phyloP scores from a whole-genome alignment of 2,113 vertebrate species.

The Uropsilus gracilis region DNA sequence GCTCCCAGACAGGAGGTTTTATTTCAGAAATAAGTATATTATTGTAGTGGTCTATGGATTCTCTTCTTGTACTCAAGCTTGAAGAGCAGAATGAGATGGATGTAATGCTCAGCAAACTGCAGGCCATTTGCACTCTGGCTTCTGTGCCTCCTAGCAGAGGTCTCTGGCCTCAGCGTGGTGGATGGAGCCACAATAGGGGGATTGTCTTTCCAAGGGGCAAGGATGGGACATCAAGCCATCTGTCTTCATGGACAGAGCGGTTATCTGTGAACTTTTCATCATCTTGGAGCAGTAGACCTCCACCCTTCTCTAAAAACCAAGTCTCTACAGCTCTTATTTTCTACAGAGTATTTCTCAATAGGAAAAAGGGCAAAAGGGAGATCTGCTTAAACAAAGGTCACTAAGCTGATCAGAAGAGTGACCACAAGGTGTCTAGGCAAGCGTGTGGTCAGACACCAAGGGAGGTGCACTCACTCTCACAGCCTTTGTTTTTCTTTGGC shows the following conservation, averaged over 20 bases:
- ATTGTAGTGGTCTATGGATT: neutral
- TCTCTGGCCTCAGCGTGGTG: neutral
- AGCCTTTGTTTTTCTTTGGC: neutral
- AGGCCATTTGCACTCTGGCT: constrained; percentile 39
- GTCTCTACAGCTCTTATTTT: neutral
- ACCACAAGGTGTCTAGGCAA: neutral
- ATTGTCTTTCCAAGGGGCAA: neutral
- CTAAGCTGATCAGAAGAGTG: neutral
- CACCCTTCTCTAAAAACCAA: constrained; percentile 47
- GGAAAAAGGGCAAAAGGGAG: neutral
- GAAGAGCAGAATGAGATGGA: neutral
- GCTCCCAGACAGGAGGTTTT: constrained; percentile 2
- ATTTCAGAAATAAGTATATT: constrained; percentile 44
- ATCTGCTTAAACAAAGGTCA: neutral
- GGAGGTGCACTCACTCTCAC: too few relatives aligned
- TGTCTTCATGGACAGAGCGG: constrained; percentile 57
- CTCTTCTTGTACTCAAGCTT: neutral
- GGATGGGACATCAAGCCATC: neutral
- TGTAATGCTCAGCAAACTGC: constrained; percentile 18
- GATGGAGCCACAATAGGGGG: neutral
- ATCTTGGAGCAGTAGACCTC: constrained; percentile 57
- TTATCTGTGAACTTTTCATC: constrained; percentile 26
- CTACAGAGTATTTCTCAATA: constrained; percentile 17
- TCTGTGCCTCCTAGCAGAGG: neutral
- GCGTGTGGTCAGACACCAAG: neutral